Evolutionary conservation across 2,113 vertebrate genomes (phyloP), one percentile per base, ranked within the genome.

Genomic region (Euleptes europaea): DNA sequence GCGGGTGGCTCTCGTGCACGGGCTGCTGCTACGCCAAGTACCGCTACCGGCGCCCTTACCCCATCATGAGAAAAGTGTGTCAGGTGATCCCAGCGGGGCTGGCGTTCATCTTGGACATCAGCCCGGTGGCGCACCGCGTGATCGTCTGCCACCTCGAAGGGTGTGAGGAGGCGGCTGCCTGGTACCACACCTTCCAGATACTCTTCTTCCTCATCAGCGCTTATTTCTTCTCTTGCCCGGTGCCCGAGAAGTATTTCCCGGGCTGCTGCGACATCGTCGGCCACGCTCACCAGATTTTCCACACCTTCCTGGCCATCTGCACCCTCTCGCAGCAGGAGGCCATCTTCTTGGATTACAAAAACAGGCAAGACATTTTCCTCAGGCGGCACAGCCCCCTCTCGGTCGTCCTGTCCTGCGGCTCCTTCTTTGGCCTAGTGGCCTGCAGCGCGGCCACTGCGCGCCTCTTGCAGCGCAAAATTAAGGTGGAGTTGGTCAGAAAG

Each of bases 201-300:
- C 82, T 95, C 31, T 98, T 96, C 81, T 98, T 98, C 82, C 91
- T 99, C 11, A 91, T 98, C 82, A 96, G 97, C 0, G 96, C 97
- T 44, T 94, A 97, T 86, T 99, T 99, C 94, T 99, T 99, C 95
- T 98, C 98, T 78, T 99, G 96, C 80, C 97, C 97, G 0, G 94
- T 99, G 42, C 98, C 98, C 0, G 98, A 99, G 94, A 95, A 97
- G 85, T 98, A 98, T 85, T 98, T 98, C 86, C 98, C 98, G 0
- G 98, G 98, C 2, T 95, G 87, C 80, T 99, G 97, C 0, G 98
- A 99, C 92, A 97, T 99, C 0, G 78, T 98, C 44, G 98, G 98
- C 65, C 98, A 99, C 0, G 98, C 96, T 6, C 98, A 99, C 86
- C 98, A 99, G 92, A 97, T 99, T 90, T 99, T 99, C 95, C 98